These are phyloP conservation scores for Listronotus oregonensis DNA, from an alignment of 1,140 invertebrate genomes.

Conservation along the genomic window DNA sequence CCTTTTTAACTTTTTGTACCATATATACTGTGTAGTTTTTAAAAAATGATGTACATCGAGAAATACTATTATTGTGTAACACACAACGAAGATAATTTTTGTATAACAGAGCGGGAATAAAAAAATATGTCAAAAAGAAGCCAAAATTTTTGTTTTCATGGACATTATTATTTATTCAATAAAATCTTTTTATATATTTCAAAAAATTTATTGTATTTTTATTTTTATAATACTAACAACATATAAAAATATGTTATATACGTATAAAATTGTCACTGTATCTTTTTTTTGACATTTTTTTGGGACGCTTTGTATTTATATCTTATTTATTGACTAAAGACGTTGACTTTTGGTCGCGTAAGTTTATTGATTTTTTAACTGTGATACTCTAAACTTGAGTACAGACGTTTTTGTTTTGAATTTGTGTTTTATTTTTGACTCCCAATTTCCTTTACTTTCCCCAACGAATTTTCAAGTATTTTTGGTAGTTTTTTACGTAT, in stretches of 20 bases:
- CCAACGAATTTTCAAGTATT: no score
- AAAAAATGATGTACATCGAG: constrained; percentile 3
- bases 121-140: no score
- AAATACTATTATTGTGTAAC: constrained; percentile 16
- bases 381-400: constrained; percentile 34
- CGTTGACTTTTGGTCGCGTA: constrained; percentile 10
- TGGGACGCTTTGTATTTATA: neutral
- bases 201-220: no score
- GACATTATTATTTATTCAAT: no score
- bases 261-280: no score
- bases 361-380: constrained; percentile 29
- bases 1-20: constrained; percentile 11
- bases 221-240: no score
- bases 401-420: constrained; percentile 33
- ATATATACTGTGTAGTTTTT: constrained; percentile 7
- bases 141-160: no score
- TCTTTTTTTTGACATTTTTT: constrained; percentile 6
- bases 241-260: no score
- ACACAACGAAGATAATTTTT: constrained; percentile 10
- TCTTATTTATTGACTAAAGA: constrained; percentile 12
- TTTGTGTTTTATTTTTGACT: constrained; percentile 18
- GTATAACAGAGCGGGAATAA: neutral
- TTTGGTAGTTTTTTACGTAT: no score
- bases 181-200: no score
- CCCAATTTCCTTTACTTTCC: no score